Percentiles rank a stretch among this genome's conserved stretches.
Evolutionary conservation across 2,888 invertebrate genomes (phyloP).

Genomic region (Scaptomyza parva): DNA sequence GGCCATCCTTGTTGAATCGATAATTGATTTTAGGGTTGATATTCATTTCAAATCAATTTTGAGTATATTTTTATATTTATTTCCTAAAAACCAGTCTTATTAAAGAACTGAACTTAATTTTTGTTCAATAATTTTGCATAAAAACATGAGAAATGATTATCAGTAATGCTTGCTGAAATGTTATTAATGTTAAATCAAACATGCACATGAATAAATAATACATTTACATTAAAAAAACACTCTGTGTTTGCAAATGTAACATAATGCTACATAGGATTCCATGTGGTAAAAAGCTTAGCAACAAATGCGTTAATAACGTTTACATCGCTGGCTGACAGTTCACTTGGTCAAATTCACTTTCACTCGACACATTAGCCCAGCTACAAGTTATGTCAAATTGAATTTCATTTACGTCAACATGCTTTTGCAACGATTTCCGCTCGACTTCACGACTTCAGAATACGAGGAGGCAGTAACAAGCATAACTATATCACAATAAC

Average conservation of each 20-base stretch:
- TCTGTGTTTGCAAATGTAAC: not conserved
- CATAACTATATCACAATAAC: not conserved
- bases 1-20: not conserved
- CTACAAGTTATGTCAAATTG: constrained; percentile 68
- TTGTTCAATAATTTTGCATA: no score
- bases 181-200: constrained; percentile 48
- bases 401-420: constrained; percentile 62
- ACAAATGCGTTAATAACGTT: constrained; percentile 71
- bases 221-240: not conserved
- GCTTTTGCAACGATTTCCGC: constrained; percentile 43
- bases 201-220: not conserved
- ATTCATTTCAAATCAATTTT: not conserved
- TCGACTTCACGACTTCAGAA: constrained; percentile 59
- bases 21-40: not conserved
- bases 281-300: constrained; percentile 12
- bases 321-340: constrained; percentile 7
- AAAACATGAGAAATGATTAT: constrained; percentile 55
- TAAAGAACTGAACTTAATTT: no score
- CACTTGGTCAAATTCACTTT: constrained; percentile 61
- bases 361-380: constrained; percentile 67
- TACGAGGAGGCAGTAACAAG: constrained; percentile 10
- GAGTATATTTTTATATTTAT: not conserved
- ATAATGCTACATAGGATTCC: not conserved
- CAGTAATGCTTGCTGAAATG: constrained; percentile 54
- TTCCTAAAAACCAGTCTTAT: no score